These are phyloP conservation scores for Pteruthius melanotis DNA, from an alignment of 2,113 vertebrate species.

Conservation along the genomic window DNA sequence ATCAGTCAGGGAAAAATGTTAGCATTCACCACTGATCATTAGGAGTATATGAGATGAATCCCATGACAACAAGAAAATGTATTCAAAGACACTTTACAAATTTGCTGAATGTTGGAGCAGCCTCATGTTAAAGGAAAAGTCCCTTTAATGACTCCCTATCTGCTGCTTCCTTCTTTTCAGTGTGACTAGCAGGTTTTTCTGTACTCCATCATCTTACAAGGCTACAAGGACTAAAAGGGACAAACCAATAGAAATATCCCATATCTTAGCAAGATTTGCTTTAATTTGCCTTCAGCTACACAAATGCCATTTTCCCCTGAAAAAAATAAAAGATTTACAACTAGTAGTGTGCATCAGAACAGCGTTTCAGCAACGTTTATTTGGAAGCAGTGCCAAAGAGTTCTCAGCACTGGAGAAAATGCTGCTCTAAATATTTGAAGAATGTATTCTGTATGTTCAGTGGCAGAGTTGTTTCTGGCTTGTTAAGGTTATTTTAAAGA, in stretches of 20 bases:
- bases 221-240: neutral
- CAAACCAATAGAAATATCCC: neutral
- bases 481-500: constrained; percentile 60
- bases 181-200: neutral
- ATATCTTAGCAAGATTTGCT: neutral
- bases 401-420: neutral
- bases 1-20: neutral
- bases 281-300: neutral
- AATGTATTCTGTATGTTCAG: constrained; percentile 34
- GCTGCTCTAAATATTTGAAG: constrained; percentile 15
- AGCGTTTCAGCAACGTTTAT: neutral
- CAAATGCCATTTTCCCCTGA: neutral
- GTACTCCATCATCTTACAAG: neutral
- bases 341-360: neutral
- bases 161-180: neutral
- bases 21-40: neutral
- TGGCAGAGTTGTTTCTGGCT: constrained; percentile 43
- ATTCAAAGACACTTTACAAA: neutral
- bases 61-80: neutral
- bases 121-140: neutral
- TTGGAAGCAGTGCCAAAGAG: neutral
- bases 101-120: neutral
- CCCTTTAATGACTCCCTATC: neutral
- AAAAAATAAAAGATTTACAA: neutral
- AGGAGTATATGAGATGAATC: neutral